Evolutionary conservation across 2,888 invertebrate genomes (phyloP).

Genomic region (Rotaria socialis): DNA sequence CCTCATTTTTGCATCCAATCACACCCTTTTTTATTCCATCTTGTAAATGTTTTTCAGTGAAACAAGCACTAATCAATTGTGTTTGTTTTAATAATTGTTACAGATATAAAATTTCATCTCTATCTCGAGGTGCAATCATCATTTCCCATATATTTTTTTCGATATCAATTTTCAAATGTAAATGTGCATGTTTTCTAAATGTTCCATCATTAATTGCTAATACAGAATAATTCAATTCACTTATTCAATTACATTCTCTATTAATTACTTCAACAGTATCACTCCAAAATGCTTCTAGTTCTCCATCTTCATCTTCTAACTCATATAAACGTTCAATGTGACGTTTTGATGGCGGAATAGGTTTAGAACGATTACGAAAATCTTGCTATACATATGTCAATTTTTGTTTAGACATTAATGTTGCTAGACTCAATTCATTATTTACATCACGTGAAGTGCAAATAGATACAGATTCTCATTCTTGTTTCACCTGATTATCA

Average conservation of each 20-base stretch:
- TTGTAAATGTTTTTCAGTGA: background rate
- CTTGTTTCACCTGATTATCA: background rate
- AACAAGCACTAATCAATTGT: background rate
- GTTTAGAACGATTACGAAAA: background rate
- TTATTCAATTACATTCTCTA: background rate
- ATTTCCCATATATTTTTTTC: background rate
- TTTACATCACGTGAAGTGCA: background rate
- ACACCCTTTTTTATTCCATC: background rate
- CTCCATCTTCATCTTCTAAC: background rate
- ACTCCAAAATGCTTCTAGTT: background rate
- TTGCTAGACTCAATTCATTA: background rate
- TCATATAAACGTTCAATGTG: background rate
- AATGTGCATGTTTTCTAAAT: background rate
- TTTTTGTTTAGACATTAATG: background rate
- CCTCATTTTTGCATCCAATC: background rate
- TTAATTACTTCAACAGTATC: background rate
- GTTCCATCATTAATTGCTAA: background rate
- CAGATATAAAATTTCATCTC: too few relatives aligned
- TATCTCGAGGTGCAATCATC: background rate
- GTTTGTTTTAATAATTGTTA: too few relatives aligned
- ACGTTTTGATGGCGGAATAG: background rate
- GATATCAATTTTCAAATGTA: background rate
- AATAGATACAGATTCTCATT: background rate
- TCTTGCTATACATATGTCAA: background rate
- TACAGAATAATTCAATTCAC: background rate